Conservation (phyloP, 2,113 vertebrate species). For the Odontesthes bonariensis region DNA sequence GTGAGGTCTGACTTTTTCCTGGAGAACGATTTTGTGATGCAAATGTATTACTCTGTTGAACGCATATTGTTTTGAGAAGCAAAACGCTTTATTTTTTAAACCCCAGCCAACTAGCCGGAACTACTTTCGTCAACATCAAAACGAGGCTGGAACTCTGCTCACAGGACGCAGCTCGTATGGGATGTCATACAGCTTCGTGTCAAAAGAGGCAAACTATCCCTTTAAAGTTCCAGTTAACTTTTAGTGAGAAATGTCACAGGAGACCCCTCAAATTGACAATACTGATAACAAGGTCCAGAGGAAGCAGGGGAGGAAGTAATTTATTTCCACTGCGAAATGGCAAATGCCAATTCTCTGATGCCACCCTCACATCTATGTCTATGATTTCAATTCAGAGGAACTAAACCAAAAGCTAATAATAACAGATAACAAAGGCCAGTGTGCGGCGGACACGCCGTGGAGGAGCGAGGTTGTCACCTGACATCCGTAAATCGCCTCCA, state of each 20-base stretch:
- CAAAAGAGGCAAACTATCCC: too few relatives aligned
- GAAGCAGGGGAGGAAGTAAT: background rate
- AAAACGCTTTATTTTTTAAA: too few relatives aligned
- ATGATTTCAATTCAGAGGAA: constrained; percentile 38
- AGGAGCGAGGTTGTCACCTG: constrained; percentile 42
- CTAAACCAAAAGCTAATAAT: constrained; percentile 40
- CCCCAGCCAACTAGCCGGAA: too few relatives aligned
- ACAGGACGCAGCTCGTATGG: too few relatives aligned
- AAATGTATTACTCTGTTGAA: too few relatives aligned
- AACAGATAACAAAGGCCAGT: constrained; percentile 32
- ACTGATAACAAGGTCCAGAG: background rate
- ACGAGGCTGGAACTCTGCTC: too few relatives aligned
- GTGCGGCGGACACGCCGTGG: constrained; percentile 20
- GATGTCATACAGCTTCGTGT: too few relatives aligned
- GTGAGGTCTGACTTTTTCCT: too few relatives aligned
- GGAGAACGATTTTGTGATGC: too few relatives aligned
- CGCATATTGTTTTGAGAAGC: too few relatives aligned
- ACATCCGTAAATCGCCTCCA: constrained; percentile 53
- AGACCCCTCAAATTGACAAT: constrained; percentile 11
- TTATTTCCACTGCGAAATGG: constrained; percentile 55
- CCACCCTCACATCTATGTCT: constrained; percentile 16
- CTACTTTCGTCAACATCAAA: too few relatives aligned
- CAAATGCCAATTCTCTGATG: constrained; percentile 57
- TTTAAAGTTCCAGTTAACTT: background rate
- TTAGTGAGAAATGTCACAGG: background rate